Evolutionary conservation across 2,797 vertebrate species (phyloP).

Genomic region (Phoeniculus purpureus): DNA sequence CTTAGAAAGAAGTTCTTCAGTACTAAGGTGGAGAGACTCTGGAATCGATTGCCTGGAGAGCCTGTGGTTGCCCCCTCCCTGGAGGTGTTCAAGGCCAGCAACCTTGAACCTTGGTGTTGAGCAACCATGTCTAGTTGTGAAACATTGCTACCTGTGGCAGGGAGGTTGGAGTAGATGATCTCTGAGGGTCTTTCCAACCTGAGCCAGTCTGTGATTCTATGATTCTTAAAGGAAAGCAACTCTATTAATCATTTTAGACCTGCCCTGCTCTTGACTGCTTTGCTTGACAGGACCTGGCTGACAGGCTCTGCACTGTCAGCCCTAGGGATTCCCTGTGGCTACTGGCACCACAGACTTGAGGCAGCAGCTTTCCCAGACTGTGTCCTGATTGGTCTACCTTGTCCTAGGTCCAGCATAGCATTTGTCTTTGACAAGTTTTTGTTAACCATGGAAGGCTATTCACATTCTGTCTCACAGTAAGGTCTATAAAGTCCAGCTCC

Average conservation of each 20-base stretch:
- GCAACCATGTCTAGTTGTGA: too few species aligned
- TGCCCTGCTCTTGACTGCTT: background rate
- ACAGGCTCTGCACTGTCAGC: background rate
- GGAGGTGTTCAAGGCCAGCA: too few species aligned
- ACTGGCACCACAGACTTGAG: background rate
- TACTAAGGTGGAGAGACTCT: too few species aligned
- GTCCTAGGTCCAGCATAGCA: background rate
- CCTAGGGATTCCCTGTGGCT: background rate
- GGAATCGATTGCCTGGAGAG: too few species aligned
- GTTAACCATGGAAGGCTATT: background rate
- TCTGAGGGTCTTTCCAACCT: too few species aligned
- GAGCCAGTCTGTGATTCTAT: too few species aligned
- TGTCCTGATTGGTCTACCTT: background rate
- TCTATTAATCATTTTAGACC: background rate
- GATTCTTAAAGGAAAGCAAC: background rate
- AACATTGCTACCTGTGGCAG: too few species aligned
- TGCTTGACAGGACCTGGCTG: background rate
- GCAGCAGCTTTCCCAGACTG: background rate
- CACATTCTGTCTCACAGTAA: background rate
- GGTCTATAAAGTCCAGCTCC: background rate
- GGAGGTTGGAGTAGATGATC: too few species aligned
- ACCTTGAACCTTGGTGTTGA: too few species aligned
- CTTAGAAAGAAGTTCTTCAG: too few species aligned
- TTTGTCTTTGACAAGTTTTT: background rate
- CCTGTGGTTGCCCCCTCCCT: too few species aligned